Base-by-base conservation (phyloP, 2,797 vertebrate species). In the Tenualosa thibaudeaui region DNA sequence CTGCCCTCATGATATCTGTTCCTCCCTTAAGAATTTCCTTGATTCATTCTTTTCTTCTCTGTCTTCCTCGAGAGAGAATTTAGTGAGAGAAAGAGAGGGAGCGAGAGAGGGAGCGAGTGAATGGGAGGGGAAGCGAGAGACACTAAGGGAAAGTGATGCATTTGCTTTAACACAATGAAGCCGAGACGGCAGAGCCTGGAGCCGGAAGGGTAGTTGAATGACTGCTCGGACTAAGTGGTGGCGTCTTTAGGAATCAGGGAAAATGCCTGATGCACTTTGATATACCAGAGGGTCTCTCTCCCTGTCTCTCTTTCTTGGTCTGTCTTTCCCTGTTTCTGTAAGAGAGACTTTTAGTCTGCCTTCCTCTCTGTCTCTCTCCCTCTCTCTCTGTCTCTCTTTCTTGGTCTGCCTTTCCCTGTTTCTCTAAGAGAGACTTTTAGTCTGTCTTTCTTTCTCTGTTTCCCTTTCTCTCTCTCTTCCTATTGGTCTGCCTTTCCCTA, bases 361-460 rank as follows among this genome's bases (percentile, higher is more conserved):
- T 31, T 7, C 17, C 24, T 65, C 8, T 62, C 60, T 62, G 3
- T 62, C 60, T 62, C 60, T 62, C 60, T 65, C 60, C 26, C 12
- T 81, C 17, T 58, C 85, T 87, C 87, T 78, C 24, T 37, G 4
- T 71, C 65, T 71, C 24, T 51, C 50, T 51, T 12, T 31, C 31
- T 26, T 5, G 31, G 10, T 62, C 65, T 31, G 8, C 4, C 65
- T 71, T 31, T 5, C 12, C 13, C 17, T 56, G 54, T 51, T 26
- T 68, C 9, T 51, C 0, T 51, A 12, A 51, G 50, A 51, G 50
- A 51, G 50, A 12, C 56, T n/a, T 22, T 51, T 51, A 2, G 1
- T 31, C 65, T 71, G 3, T 71, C 26, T 31, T 7, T 31, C 24
- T 65, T 2, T 65, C 60, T 65, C n/a, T 65, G n/a, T 65, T n/a